phyloP scores from a whole-genome alignment of 2,888 invertebrate genomes.

The Hirudinaria manillensis region DNA sequence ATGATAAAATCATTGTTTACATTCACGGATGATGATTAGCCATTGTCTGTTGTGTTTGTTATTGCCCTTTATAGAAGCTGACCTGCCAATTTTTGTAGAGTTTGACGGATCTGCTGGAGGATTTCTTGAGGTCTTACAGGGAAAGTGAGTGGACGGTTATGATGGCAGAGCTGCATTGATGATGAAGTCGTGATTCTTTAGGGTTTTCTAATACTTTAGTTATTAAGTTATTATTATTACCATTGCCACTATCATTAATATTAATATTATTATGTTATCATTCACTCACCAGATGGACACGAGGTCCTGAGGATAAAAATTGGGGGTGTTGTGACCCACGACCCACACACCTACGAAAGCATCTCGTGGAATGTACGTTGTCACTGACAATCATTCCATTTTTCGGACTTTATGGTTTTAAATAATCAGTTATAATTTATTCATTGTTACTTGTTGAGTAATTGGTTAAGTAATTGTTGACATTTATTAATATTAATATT shows the following conservation, averaged over 20 bases:
- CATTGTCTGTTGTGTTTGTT: too few species aligned
- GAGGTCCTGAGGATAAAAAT: slow-evolving; percentile 51
- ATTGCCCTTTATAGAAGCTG: background rate
- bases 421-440: too few species aligned
- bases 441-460: too few species aligned
- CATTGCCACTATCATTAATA: too few species aligned
- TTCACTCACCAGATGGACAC: slow-evolving; percentile 46
- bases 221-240: too few species aligned
- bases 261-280: too few species aligned
- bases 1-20: background rate
- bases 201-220: too few species aligned
- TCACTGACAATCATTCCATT: slow-evolving; percentile 34
- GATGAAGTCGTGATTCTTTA: too few species aligned
- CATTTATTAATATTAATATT: too few species aligned
- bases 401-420: too few species aligned
- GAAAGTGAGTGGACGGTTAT: slow-evolving; percentile 45
- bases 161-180: background rate
- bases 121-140: slow-evolving; percentile 49
- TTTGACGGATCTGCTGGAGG: slow-evolving; percentile 49
- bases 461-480: too few species aligned
- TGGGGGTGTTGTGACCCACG: slow-evolving; percentile 52
- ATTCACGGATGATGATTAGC: too few species aligned
- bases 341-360: slow-evolving; percentile 52
- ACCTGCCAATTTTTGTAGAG: slow-evolving; percentile 43
- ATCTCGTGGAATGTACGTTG: slow-evolving; percentile 52